Evolutionary conservation across 2,888 invertebrate genomes (phyloP).

Genomic region (Drosophila multiciliata): DNA sequence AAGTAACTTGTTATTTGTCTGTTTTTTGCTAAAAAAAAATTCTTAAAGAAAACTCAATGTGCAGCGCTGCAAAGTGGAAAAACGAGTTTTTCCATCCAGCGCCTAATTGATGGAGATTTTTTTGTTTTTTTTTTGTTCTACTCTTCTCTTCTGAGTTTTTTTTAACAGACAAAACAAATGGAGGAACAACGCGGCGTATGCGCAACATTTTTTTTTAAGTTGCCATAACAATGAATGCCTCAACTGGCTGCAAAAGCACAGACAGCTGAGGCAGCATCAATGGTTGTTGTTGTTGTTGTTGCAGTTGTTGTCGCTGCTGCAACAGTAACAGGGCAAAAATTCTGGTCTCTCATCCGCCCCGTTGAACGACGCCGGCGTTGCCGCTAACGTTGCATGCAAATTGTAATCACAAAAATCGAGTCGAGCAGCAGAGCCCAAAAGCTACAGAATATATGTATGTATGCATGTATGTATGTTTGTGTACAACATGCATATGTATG

Average conservation of each 20-base stretch:
- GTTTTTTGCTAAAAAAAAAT: conserved; percentile 55
- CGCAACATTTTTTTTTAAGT: conserved; percentile 38
- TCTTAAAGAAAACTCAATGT: conserved; percentile 67
- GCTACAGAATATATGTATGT: conserved; percentile 19
- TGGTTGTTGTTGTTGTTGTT: not conserved
- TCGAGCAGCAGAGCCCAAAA: conserved; percentile 50
- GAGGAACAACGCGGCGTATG: conserved; percentile 48
- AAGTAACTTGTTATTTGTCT: conserved; percentile 41
- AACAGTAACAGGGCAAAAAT: conserved; percentile 34
- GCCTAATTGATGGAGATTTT: conserved; percentile 61
- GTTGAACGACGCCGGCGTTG: conserved; percentile 51
- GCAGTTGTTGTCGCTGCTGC: conserved; percentile 7
- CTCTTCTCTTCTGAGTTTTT: conserved; percentile 15
- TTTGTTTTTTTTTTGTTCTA: conserved; percentile 15
- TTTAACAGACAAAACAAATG: conserved; percentile 38
- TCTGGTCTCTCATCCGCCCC: conserved; percentile 67
- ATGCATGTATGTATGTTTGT: not conserved
- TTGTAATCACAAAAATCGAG: conserved; percentile 65
- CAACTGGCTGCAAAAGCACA: conserved; percentile 15
- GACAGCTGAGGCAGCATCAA: conserved; percentile 25
- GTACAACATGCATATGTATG: conserved; percentile 9
- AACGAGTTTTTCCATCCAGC: conserved; percentile 69
- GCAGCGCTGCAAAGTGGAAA: conserved; percentile 47
- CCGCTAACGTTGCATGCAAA: conserved; percentile 63
- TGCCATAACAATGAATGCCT: conserved; percentile 47